phyloP scores from a whole-genome alignment of 2,797 vertebrate species.

The Malacoraja senta region DNA sequence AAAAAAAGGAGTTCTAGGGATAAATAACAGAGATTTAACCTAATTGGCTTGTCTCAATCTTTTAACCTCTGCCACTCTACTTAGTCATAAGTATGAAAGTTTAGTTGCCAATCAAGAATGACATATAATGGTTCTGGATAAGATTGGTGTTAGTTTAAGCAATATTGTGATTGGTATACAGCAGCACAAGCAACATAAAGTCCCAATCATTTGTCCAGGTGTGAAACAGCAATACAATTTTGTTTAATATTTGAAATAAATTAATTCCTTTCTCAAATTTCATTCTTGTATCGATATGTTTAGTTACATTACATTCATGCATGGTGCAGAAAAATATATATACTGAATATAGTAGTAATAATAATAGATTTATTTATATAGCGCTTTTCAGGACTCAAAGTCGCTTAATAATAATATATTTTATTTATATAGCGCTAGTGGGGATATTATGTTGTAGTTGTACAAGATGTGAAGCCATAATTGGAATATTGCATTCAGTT shows the following conservation, averaged over 20 bases:
- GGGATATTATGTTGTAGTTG: too few species aligned
- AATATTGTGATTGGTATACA: neutral
- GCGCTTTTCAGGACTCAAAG: too few species aligned
- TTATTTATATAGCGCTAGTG: too few species aligned
- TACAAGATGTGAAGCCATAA: too few species aligned
- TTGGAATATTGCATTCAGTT: too few species aligned
- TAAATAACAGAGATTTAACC: neutral
- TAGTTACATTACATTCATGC: neutral
- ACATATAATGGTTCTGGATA: neutral
- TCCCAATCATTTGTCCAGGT: neutral
- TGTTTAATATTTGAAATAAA: constrained; percentile 29
- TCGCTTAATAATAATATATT: too few species aligned
- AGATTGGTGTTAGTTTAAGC: neutral
- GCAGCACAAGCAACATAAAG: neutral
- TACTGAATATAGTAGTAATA: too few species aligned
- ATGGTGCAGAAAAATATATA: neutral
- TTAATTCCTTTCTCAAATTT: neutral
- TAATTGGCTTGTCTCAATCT: neutral
- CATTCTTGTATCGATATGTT: neutral
- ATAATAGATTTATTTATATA: too few species aligned
- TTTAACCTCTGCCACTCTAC: neutral
- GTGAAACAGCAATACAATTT: neutral
- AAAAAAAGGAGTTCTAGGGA: neutral
- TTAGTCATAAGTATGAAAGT: neutral
- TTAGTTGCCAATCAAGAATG: neutral